These are phyloP conservation scores for Capreolus pygargus DNA, from an alignment of 2,113 vertebrate species.

Conservation along the genomic window DNA sequence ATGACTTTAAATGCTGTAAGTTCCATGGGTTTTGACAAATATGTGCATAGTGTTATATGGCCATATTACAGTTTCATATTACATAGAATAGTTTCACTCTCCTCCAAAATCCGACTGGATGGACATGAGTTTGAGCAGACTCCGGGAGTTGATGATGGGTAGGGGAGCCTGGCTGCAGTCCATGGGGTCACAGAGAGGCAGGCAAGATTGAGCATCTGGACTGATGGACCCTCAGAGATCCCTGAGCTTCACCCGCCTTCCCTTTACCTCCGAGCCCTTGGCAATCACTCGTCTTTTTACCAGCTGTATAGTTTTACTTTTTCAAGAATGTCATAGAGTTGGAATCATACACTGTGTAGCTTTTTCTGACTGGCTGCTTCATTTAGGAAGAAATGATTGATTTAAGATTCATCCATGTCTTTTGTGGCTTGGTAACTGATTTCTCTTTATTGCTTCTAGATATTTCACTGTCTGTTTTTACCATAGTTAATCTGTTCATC, in stretches of 20 bases:
- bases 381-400: not conserved
- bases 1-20: not conserved
- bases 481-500: not conserved
- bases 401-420: not conserved
- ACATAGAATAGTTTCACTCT: not conserved
- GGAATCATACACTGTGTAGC: not conserved
- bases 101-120: not conserved
- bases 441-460: not conserved
- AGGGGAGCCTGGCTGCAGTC: not conserved
- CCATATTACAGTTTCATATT: not conserved
- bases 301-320: not conserved
- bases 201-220: not conserved
- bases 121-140: not conserved
- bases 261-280: not conserved
- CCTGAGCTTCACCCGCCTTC: not conserved
- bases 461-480: not conserved
- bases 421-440: not conserved
- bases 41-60: fast-evolving
- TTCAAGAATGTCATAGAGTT: not conserved
- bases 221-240: not conserved
- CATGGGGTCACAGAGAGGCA: not conserved
- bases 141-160: not conserved
- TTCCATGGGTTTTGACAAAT: not conserved
- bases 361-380: not conserved
- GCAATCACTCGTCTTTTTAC: not conserved